These are phyloP conservation scores for Caenorhabditis brenneri DNA, from an alignment of 1,140 invertebrate species.

Conservation along the genomic window DNA sequence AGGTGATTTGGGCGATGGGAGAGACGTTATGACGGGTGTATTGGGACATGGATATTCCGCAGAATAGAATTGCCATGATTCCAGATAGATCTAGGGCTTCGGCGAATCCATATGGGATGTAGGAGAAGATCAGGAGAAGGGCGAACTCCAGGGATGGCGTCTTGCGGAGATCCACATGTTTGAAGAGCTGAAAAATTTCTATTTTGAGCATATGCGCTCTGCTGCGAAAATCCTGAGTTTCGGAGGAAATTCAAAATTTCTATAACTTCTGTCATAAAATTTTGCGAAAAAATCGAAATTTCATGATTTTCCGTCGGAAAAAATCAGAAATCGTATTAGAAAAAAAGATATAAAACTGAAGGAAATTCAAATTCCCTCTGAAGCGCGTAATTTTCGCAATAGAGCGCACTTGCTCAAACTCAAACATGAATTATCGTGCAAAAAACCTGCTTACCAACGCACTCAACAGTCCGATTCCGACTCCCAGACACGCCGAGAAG, in stretches of 20 bases:
- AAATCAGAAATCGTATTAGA: too few relatives aligned
- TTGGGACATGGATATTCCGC: conserved; percentile 99
- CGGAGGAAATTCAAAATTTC: too few relatives aligned
- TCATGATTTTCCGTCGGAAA: too few relatives aligned
- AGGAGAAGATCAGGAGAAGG: conserved; percentile 96
- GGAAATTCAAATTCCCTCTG: too few relatives aligned
- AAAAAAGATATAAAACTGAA: too few relatives aligned
- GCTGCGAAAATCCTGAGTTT: conserved; percentile 55
- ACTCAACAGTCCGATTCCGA: conserved; percentile 89
- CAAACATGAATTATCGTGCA: neutral
- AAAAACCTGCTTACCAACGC: conserved; percentile 80
- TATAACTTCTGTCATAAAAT: neutral
- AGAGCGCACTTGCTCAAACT: too few relatives aligned
- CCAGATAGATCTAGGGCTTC: conserved; percentile 95
- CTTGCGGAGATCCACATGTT: conserved; percentile 93
- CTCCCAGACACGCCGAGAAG: conserved; percentile 94
- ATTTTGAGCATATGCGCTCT: too few relatives aligned
- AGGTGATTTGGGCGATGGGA: conserved; percentile 96
- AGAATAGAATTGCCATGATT: conserved; percentile 98
- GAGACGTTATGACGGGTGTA: conserved; percentile 98
- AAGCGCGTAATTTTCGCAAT: too few relatives aligned
- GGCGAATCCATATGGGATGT: conserved; percentile 94
- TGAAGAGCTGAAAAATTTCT: conserved; percentile 76
- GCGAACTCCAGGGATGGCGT: conserved; percentile 98
- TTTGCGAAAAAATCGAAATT: neutral